Evolutionary conservation across 2,888 invertebrate species (phyloP), one percentile per base, ranked within the genome.

Genomic region (Sturmia bella): DNA sequence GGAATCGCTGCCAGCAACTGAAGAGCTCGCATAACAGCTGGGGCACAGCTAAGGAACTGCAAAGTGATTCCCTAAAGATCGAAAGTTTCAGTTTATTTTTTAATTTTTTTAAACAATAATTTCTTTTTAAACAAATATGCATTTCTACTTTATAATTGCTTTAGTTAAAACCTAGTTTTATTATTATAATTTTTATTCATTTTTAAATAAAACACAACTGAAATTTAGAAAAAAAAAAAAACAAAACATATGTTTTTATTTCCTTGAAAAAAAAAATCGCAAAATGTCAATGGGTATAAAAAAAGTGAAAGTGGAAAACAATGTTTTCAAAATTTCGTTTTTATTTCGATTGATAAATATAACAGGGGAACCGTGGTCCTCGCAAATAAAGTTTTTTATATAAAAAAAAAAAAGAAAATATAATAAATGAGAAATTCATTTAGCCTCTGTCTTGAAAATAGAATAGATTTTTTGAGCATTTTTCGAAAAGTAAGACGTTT

Each of bases 101-200:
- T 41, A 56, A 56, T 32, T 68, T 54, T 68, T 41, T 45, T 54
- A 64, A 61, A 3, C 39, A 52, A 12, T 69, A 56, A 43, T 76
- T 69, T 52, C 66, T 75, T 50, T 27, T 37, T 56, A 63, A 56
- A 48, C 45, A 48, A 75, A 69, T 80, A 80, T 84, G 83, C 84
- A 84, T 88, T 88, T 87, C 88, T 87, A 88, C 89, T 84, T 78
- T 87, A 87, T 86, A 86, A 86, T 87, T 87, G 88, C 87, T 88
- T 88, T 88, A 88, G 88, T 87, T 88, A 88, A 87, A 85, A 83
- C 77, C 52, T 82, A 84, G 83, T 82, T 82, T 79, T 82, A 80
- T 84, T 80, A 70, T 66, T 74, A 64, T 83, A 74, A 83, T 83
- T 79, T 84, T 79, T 79, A 76, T 76, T 79, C 19, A 74, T 73